phyloP scores from a whole-genome alignment of 2,797 vertebrate genomes.

The Sternarchorhynchus goeldii region DNA sequence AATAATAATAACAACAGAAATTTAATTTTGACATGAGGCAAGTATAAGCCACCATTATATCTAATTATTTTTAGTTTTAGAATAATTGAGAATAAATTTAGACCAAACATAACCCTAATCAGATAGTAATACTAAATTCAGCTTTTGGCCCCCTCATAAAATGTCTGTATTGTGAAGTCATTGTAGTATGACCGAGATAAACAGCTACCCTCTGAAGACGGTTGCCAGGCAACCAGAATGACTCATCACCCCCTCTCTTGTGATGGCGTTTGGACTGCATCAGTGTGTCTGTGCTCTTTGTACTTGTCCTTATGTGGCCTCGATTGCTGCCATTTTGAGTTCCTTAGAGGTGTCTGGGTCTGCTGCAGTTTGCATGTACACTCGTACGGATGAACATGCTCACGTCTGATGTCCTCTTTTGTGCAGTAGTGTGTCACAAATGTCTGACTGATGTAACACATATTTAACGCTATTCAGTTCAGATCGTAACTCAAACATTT shows the following conservation, averaged over 20 bases:
- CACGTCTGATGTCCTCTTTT: background rate
- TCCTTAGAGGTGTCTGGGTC: background rate
- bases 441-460: too few relatives aligned
- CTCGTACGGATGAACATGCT: background rate
- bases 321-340: background rate
- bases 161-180: background rate
- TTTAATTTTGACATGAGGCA: background rate
- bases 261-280: constrained; percentile 39
- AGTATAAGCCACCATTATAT: background rate
- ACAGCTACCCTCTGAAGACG: constrained; percentile 27
- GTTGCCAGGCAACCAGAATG: constrained; percentile 47
- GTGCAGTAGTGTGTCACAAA: too few relatives aligned
- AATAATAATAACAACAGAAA: background rate
- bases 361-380: background rate
- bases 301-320: constrained; percentile 24
- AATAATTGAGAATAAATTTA: background rate
- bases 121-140: background rate
- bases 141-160: background rate
- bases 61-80: background rate
- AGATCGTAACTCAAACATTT: too few relatives aligned
- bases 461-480: too few relatives aligned
- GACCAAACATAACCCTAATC: background rate
- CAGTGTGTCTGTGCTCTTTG: constrained; percentile 6
- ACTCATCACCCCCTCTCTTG: constrained; percentile 43
- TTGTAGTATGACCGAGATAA: constrained; percentile 32